Evolutionary conservation across 2,113 vertebrate genomes (phyloP).

Genomic region (Sander lucioperca): DNA sequence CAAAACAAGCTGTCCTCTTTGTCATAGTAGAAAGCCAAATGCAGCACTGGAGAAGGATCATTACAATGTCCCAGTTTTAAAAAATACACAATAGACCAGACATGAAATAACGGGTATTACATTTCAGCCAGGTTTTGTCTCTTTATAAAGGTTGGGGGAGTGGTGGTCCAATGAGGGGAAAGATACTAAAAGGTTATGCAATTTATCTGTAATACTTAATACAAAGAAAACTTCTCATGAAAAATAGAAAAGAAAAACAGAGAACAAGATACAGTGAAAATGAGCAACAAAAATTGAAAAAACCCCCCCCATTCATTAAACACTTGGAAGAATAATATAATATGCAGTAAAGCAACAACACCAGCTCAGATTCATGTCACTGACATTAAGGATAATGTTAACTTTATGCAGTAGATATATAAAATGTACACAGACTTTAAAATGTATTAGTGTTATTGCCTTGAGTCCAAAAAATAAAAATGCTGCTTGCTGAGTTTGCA

Average conservation of each 20-base stretch:
- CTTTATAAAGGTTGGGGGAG: slow-evolving; percentile 27
- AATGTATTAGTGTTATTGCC: neutral
- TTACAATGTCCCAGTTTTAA: slow-evolving; percentile 25
- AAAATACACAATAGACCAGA: slow-evolving; percentile 25
- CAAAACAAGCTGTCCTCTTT: neutral
- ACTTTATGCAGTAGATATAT: neutral
- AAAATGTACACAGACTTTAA: neutral
- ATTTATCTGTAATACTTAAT: neutral
- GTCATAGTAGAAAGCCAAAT: slow-evolving; percentile 26
- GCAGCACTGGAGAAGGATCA: neutral
- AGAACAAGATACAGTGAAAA: neutral
- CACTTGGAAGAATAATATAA: neutral
- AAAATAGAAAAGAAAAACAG: neutral
- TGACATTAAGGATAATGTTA: neutral
- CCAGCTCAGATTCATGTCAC: neutral
- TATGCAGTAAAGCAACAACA: neutral
- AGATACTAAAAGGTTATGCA: neutral
- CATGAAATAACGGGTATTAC: slow-evolving; percentile 22
- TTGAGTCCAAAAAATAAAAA: neutral
- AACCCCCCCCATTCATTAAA: neutral
- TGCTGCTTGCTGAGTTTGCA: neutral
- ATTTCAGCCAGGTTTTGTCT: slow-evolving; percentile 57
- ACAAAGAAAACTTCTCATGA: neutral
- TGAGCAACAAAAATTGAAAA: neutral
- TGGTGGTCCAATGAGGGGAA: neutral